phyloP scores from a whole-genome alignment of 2,113 vertebrate genomes.

The Vulpes vulpes region DNA sequence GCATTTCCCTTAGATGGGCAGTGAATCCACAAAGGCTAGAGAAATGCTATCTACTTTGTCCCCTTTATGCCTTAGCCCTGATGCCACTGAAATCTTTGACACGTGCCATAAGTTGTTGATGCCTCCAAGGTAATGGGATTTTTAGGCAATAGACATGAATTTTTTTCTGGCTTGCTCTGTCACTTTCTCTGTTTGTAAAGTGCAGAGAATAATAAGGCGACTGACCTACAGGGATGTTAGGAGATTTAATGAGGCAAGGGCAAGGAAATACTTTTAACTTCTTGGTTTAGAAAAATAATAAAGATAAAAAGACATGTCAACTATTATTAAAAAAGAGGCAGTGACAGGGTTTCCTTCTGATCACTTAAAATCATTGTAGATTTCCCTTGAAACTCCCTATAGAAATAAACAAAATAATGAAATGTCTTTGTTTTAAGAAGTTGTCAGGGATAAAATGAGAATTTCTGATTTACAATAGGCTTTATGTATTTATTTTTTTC shows the following conservation, averaged over 20 bases:
- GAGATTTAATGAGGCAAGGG: slow-evolving; percentile 65
- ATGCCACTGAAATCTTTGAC: slow-evolving; percentile 1
- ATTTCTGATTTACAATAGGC: slow-evolving; percentile 50
- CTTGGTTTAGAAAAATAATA: slow-evolving; percentile 62
- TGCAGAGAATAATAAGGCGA: slow-evolving; percentile 49
- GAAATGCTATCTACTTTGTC: neutral
- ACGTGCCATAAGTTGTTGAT: neutral
- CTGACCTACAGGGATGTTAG: slow-evolving; percentile 56
- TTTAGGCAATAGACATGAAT: slow-evolving; percentile 41
- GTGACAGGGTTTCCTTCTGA: slow-evolving; percentile 60
- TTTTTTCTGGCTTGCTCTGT: slow-evolving; percentile 39
- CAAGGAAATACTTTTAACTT: slow-evolving; percentile 68
- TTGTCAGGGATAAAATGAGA: slow-evolving; percentile 52
- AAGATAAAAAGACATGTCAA: slow-evolving; percentile 1
- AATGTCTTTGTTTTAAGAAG: slow-evolving; percentile 63
- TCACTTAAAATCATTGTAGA: slow-evolving; percentile 44
- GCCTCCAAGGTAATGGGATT: slow-evolving; percentile 17
- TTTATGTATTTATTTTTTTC: slow-evolving; percentile 25
- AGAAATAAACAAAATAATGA: slow-evolving; percentile 70
- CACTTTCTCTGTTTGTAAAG: slow-evolving; percentile 65
- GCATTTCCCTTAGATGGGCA: slow-evolving; percentile 28
- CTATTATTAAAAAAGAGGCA: slow-evolving; percentile 47
- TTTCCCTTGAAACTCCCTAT: slow-evolving; percentile 58
- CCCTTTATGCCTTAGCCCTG: slow-evolving; percentile 6
- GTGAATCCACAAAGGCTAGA: neutral